Conservation (phyloP, 2,797 vertebrate genomes). For the Acanthurus tractus region DNA sequence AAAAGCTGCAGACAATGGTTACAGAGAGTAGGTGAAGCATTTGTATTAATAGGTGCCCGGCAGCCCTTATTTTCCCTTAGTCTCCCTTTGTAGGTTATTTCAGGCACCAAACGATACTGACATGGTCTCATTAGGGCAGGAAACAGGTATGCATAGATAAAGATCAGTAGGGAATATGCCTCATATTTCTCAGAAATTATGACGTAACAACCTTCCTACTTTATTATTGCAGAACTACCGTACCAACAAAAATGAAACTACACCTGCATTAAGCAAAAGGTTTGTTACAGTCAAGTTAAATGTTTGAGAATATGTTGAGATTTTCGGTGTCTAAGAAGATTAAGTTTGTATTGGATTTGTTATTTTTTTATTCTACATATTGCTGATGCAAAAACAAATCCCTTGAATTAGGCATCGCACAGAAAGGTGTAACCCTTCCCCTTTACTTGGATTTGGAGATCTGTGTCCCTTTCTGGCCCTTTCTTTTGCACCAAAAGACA, state of each 20-base stretch:
- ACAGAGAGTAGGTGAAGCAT: too few relatives aligned
- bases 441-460: too few relatives aligned
- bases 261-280: background rate
- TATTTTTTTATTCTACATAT: too few relatives aligned
- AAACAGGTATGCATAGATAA: background rate
- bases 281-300: background rate
- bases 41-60: background rate
- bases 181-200: background rate
- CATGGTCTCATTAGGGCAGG: background rate
- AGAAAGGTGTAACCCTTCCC: too few relatives aligned
- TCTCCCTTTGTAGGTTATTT: background rate
- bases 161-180: background rate
- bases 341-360: background rate
- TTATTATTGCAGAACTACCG: slow-evolving; percentile 8
- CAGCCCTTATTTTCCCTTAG: background rate
- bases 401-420: too few relatives aligned
- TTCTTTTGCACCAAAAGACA: too few relatives aligned
- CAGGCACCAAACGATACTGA: background rate
- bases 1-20: background rate
- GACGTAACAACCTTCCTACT: background rate
- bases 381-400: too few relatives aligned
- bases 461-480: too few relatives aligned
- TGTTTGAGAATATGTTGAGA: background rate
- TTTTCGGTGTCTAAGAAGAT: background rate
- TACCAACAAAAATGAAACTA: background rate